Evolutionary conservation across 2,888 invertebrate genomes (phyloP), one percentile per base, ranked within the genome.

Genomic region (Stramonita haemastoma): DNA sequence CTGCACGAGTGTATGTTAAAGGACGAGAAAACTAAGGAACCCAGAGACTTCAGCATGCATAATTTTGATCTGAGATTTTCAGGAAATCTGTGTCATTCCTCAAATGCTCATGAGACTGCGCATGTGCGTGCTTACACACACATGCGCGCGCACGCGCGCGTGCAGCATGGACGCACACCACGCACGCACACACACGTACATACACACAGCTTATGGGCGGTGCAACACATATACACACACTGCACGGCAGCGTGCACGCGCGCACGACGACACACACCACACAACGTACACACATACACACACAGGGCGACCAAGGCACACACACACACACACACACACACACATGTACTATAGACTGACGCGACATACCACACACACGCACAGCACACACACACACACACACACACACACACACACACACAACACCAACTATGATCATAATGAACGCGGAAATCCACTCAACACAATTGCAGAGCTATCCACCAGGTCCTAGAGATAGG

Each of bases 351-450:
- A 77, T 8, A 0, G 29, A 77, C 32, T 1, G 29, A 29, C 32
- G 5, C 77, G 17, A 8, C 0, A 13, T 13, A 8, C 0, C 32
- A 77, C 77, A 34, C 29, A 77, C 77, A 15, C 77, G 19, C 77
- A 15, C 77, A 32, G 19, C 77, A 32, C 77, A 19, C 79, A 34
- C 79, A 34, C 79, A 34, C 79, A 79, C 79, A 34, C 79, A 79
- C 79, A 79, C 32, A 79, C 32, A 79, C 79, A 79, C 79, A 79
- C 79, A 34, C 79, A 34, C 34, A 34, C 79, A 73, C 73, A 73
- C 73, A 73, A n/a, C n/a, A n/a, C n/a, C n/a, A n/a, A n/a, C n/a
- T n/a, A n/a, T n/a, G 46, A 46, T 46, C 46, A 46, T 46, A 46
- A 46, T 46, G 46, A 46, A 46, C 46, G 46, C 46, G 46, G 46